Percentiles rank a stretch among this genome's conserved stretches.
Conservation (phyloP, 2,113 vertebrate genomes). For the Neogobius melanostomus region DNA sequence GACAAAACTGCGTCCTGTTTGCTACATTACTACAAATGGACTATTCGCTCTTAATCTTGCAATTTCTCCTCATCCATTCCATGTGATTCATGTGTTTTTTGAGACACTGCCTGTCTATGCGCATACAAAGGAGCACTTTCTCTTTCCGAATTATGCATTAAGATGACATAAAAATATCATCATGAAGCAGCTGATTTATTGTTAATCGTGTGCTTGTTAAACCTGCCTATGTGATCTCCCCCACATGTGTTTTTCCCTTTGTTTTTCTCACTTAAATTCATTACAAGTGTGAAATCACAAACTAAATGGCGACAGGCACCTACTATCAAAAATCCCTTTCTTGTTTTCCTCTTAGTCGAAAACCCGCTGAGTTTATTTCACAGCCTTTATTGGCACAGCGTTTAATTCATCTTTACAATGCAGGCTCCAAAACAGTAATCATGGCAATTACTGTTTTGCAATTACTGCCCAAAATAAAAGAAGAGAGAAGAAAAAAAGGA, state of each 20-base stretch:
- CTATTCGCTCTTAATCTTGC: slow-evolving; percentile 34
- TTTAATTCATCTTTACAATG: slow-evolving; percentile 53
- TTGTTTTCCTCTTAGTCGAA: slow-evolving; percentile 27
- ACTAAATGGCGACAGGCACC: slow-evolving; percentile 26
- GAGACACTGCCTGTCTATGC: slow-evolving; percentile 45
- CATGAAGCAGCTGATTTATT: slow-evolving; percentile 71
- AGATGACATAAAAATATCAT: slow-evolving; percentile 67
- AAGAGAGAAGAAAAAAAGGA: slow-evolving; percentile 47
- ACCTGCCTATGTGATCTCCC: slow-evolving; percentile 62
- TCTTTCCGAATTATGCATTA: slow-evolving; percentile 74
- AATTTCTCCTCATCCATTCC: slow-evolving; percentile 14
- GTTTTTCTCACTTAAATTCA: slow-evolving; percentile 23
- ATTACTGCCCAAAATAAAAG: too few species aligned
- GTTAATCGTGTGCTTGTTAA: slow-evolving; percentile 73
- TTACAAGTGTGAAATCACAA: slow-evolving; percentile 27
- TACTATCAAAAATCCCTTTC: slow-evolving; percentile 23
- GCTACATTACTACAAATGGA: slow-evolving; percentile 51
- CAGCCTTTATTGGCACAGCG: slow-evolving; percentile 42
- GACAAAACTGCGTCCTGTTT: slow-evolving; percentile 37
- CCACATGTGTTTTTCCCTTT: slow-evolving; percentile 8
- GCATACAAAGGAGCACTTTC: slow-evolving; percentile 65
- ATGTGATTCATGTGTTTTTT: slow-evolving; percentile 24
- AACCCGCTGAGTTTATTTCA: slow-evolving; percentile 34
- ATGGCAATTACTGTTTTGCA: slow-evolving; percentile 47
- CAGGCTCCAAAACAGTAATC: slow-evolving; percentile 59